Conservation (phyloP, 2,888 invertebrate genomes). For the Rhagonycha lutea region DNA sequence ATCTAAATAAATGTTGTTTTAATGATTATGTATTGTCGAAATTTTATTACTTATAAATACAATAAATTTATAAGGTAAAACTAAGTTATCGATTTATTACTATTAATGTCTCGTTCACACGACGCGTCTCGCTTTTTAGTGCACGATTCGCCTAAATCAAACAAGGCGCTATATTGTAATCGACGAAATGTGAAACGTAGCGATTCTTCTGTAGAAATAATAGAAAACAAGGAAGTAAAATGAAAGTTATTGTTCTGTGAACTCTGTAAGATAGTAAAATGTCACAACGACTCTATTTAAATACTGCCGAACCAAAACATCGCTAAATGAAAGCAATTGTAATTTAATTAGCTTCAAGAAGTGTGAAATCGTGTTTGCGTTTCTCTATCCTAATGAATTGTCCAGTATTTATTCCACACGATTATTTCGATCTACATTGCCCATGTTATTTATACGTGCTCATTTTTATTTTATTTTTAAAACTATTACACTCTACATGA, state of each 20-base stretch:
- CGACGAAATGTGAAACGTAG: not conserved
- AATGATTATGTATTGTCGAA: not conserved
- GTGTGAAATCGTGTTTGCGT: conserved; percentile 22
- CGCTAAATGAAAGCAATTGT: conserved; percentile 10
- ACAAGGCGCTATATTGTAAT: not conserved
- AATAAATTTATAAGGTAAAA: not conserved
- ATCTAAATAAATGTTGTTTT: not conserved
- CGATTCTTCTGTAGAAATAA: too few species aligned
- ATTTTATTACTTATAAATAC: not conserved
- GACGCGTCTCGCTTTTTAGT: too few species aligned
- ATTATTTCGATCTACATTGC: not conserved
- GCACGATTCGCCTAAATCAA: too few species aligned
- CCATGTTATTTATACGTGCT: not conserved
- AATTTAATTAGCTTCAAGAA: conserved; percentile 22
- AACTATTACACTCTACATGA: not conserved
- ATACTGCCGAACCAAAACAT: not conserved
- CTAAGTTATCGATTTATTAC: not conserved
- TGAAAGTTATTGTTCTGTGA: not conserved
- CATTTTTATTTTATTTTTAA: not conserved
- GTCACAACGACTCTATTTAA: not conserved
- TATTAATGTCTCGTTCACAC: too few species aligned
- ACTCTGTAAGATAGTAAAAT: not conserved
- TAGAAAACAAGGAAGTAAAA: not conserved
- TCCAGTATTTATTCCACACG: conserved; percentile 10
- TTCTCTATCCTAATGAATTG: conserved; percentile 22